Evolutionary conservation across 2,888 invertebrate genomes (phyloP).

Genomic region (Patella caerulea): DNA sequence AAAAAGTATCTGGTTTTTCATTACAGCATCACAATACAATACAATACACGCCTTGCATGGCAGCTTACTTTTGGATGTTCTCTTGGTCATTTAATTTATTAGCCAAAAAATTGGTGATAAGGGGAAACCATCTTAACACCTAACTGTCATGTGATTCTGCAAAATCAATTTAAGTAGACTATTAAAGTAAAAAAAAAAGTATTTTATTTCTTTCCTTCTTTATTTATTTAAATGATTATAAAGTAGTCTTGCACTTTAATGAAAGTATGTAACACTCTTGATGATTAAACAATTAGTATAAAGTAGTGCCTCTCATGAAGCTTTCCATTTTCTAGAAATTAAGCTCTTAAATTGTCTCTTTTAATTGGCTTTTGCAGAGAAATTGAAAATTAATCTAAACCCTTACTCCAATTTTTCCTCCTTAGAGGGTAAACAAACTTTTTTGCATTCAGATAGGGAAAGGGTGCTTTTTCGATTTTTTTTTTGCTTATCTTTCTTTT

Average conservation of each 20-base stretch:
- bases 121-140: slow-evolving; percentile 15
- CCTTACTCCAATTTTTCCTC: not conserved
- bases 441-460: slow-evolving; percentile 12
- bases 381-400: not conserved
- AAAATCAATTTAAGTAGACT: slow-evolving; percentile 39
- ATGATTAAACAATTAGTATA: slow-evolving; percentile 17
- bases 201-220: slow-evolving; percentile 8
- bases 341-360: slow-evolving; percentile 18
- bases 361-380: slow-evolving; percentile 1
- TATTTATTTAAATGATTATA: slow-evolving; percentile 3
- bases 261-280: not conserved
- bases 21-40: slow-evolving; percentile 26
- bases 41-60: slow-evolving; percentile 35
- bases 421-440: not conserved
- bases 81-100: not conserved
- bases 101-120: slow-evolving; percentile 4
- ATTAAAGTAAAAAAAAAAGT: slow-evolving; percentile 17
- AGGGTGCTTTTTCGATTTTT: not conserved
- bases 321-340: not conserved
- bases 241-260: not conserved
- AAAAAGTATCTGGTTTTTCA: slow-evolving; percentile 18
- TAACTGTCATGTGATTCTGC: slow-evolving; percentile 66
- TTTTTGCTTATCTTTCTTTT: slow-evolving; percentile 15
- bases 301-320: too few species aligned
- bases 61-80: slow-evolving; percentile 29